A percentile compares a stretch with the other conserved stretches of the same genome.
Conservation (phyloP, 1,140 invertebrate species). For the Bathynomus jamesi region DNA sequence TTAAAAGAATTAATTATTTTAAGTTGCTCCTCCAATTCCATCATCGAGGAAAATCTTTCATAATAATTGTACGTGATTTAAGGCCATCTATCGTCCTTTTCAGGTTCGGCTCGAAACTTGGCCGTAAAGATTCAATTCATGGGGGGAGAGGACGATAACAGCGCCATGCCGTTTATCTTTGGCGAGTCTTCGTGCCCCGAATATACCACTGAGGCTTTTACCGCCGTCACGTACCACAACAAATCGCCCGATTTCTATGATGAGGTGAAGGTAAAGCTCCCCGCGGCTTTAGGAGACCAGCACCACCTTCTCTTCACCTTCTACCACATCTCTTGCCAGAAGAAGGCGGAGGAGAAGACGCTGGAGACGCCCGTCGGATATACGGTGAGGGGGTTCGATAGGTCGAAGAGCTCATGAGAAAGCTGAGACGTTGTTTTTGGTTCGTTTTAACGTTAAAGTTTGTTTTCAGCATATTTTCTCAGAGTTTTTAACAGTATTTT, state of each 20-base stretch:
- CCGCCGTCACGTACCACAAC: constrained; percentile 89
- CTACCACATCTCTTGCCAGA: constrained; percentile 92
- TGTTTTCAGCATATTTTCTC: too few species aligned
- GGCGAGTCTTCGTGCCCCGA: constrained; percentile 89
- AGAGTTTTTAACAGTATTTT: too few species aligned
- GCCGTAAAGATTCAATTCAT: constrained; percentile 80
- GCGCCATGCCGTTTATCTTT: constrained; percentile 75
- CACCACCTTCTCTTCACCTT: constrained; percentile 93
- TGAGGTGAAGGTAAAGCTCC: constrained; percentile 87
- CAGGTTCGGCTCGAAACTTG: constrained; percentile 60
- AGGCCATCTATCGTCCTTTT: not conserved
- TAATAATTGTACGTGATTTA: too few species aligned
- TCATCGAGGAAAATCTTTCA: too few species aligned
- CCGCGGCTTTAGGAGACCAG: constrained; percentile 73
- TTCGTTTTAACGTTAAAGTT: too few species aligned
- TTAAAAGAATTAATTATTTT: too few species aligned
- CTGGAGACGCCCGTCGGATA: constrained; percentile 90
- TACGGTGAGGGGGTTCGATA: constrained; percentile 54
- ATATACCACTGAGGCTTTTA: constrained; percentile 74
- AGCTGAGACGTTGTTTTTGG: too few species aligned
- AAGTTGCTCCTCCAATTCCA: too few species aligned
- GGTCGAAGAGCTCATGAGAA: not conserved
- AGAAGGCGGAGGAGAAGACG: constrained; percentile 69
- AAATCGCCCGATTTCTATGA: constrained; percentile 89
- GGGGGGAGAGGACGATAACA: constrained; percentile 65